Percentiles rank a stretch among this genome's conserved stretches.
phyloP scores from a whole-genome alignment of 2,113 vertebrate genomes.

The human (Homo sapiens) region GRCh38 chr2:16161501-16162000 shows the following conservation, averaged over 20 bases:
- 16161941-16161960: not conserved
- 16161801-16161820: not conserved
- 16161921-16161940: not conserved
- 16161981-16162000: not conserved
- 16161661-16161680: not conserved
- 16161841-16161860: not conserved
- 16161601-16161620: not conserved
- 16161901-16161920: accelerated
- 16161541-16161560: too few species aligned
- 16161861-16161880: not conserved
- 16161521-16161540: not conserved
- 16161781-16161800: not conserved
- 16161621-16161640: not conserved
- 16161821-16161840: not conserved
- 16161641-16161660: not conserved
- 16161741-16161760: not conserved
- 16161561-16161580: not conserved
- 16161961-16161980: not conserved
- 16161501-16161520: not conserved
- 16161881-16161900: accelerated
- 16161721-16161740: not conserved
- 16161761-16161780: not conserved
- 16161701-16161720: not conserved
- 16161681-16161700: not conserved
- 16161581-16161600: not conserved